These are phyloP conservation scores for Lysandra bellargus DNA, from an alignment of 2,888 invertebrate species.

Conservation along the genomic window DNA sequence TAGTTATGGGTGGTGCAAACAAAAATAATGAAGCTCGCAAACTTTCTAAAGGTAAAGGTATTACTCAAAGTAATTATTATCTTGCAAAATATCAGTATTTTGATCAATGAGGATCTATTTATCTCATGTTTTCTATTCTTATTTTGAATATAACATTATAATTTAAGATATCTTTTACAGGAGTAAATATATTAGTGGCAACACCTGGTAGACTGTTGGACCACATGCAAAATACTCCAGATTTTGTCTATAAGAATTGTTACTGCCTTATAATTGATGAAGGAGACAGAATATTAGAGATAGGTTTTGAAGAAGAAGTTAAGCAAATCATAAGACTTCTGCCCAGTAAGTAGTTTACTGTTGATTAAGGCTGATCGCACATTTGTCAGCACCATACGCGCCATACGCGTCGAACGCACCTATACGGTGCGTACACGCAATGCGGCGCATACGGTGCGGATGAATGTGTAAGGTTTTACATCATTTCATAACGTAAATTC, in stretches of 20 bases:
- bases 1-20: slow-evolving; percentile 97
- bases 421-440: too few species aligned
- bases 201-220: slow-evolving; percentile 97
- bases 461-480: too few species aligned
- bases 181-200: slow-evolving; percentile 95
- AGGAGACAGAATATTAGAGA: slow-evolving; percentile 97
- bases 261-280: slow-evolving; percentile 94
- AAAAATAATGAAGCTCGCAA: slow-evolving; percentile 95
- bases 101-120: too few species aligned
- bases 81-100: too few species aligned
- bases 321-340: slow-evolving; percentile 95
- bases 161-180: slow-evolving; percentile 56
- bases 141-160: neutral
- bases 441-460: too few species aligned
- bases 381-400: too few species aligned
- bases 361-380: neutral
- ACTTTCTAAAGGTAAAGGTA: slow-evolving; percentile 86
- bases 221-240: slow-evolving; percentile 95
- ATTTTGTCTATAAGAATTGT: slow-evolving; percentile 81
- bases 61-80: neutral
- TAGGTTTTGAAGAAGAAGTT: slow-evolving; percentile 98
- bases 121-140: neutral
- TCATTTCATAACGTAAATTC: too few species aligned
- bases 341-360: slow-evolving; percentile 86
- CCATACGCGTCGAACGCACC: too few species aligned